Conservation (phyloP, 2,888 invertebrate genomes). For the Panorpa germanica region DNA sequence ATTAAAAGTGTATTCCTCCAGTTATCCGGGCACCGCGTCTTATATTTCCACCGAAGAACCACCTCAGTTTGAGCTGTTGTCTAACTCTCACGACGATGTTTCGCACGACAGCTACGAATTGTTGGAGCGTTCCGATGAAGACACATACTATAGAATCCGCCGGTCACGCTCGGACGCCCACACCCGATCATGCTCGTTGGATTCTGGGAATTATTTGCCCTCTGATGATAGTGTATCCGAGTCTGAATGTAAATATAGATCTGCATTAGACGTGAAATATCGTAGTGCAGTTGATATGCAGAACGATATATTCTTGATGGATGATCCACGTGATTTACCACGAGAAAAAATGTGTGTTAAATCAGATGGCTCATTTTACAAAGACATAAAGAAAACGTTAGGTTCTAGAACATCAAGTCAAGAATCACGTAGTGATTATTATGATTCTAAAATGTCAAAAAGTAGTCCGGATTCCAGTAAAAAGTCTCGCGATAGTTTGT, state of each 20-base stretch:
- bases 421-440: slow-evolving; percentile 49
- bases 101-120: slow-evolving; percentile 80
- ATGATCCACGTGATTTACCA: slow-evolving; percentile 55
- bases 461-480: slow-evolving; percentile 44
- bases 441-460: slow-evolving; percentile 42
- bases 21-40: slow-evolving; percentile 63
- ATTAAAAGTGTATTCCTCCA: slow-evolving; percentile 65
- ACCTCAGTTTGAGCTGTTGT: slow-evolving; percentile 39
- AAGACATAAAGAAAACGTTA: slow-evolving; percentile 41
- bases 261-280: slow-evolving; percentile 37
- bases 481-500: slow-evolving; percentile 41
- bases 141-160: slow-evolving; percentile 20
- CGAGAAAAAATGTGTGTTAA: slow-evolving; percentile 51
- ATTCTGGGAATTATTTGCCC: slow-evolving; percentile 59
- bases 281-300: slow-evolving; percentile 49
- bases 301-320: slow-evolving; percentile 58
- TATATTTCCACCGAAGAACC: slow-evolving; percentile 45
- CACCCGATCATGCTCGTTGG: slow-evolving; percentile 50
- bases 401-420: slow-evolving; percentile 48
- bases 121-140: slow-evolving; percentile 55
- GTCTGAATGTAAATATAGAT: slow-evolving; percentile 33
- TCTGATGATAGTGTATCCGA: slow-evolving; percentile 46
- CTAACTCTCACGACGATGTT: slow-evolving; percentile 60
- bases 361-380: slow-evolving; percentile 54
- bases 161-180: slow-evolving; percentile 24